Base-by-base conservation (phyloP, 37 sponge, comb jelly and placozoan species). In the Spongia lamella region DNA sequence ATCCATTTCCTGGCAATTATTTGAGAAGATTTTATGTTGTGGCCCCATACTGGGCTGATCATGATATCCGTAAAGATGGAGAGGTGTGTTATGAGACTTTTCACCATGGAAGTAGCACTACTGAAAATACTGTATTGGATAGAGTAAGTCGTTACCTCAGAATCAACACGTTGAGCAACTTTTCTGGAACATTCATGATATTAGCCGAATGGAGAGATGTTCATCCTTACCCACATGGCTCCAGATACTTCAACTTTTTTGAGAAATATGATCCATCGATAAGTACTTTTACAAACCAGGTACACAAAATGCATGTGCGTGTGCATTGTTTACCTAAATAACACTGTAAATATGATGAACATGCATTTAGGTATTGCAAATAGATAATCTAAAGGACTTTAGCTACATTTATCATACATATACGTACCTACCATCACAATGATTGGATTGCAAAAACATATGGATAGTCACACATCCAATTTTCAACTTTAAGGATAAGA, bases 181-280 rank as follows among this genome's bases (percentile, higher is more conserved):
- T 87, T 37, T 17, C 4, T 7, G 88, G 82, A 7, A 17, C 30
- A 0, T 87, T 77, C 78, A 81, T 81, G 88, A 24, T 87, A 52
- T 65, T 87, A 5, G 82, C 56, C 0, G 16, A 19, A 22, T 87
- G 88, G 88, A 22, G 56, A 20, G 50, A 59, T 11, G 74, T 87
- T 19, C 88, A 77, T 70, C 88, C 88, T 7, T 87, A 77, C 70
- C 87, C 87, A 36, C 76, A 86, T 69, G 86, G 86, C 0, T 74
- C 56, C 38, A 9, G 9, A 5, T 43, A 43, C 9, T 13, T 43
- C 47, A 13, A 5, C 9, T 43, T 13, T 43, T 43, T 43, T 43
- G 7, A 13, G 47, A 43, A 9, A 13, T 43, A 43, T 9, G 5
- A 43, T 43, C 47, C 47, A 13, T 5, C 47, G 9, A 43, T 43